phyloP scores from a whole-genome alignment of 2,888 invertebrate species.

The Eurois occulta region DNA sequence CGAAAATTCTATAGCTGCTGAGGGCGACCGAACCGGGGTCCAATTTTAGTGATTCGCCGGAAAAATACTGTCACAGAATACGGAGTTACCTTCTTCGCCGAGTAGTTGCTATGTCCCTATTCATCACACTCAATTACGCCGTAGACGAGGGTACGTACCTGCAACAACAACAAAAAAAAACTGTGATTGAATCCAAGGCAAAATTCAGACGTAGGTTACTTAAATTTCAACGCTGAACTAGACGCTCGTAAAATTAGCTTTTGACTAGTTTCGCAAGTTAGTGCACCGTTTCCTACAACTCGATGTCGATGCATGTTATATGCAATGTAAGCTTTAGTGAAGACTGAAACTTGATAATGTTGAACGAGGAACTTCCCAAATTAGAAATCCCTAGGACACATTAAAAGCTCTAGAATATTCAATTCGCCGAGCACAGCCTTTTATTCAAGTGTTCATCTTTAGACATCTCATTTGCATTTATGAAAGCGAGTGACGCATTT shows the following conservation, averaged over 20 bases:
- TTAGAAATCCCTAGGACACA: conserved; percentile 18
- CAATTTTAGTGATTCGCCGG: background rate
- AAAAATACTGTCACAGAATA: background rate
- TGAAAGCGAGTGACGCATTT: conserved; percentile 8
- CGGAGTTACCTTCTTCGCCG: background rate
- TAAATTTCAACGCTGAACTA: background rate
- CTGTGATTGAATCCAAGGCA: background rate
- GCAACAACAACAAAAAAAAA: conserved; percentile 36
- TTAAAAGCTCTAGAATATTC: conserved; percentile 32
- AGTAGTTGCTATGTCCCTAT: conserved; percentile 3
- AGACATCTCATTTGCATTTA: conserved; percentile 27
- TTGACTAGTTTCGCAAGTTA: background rate
- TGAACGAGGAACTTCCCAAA: conserved; percentile 32
- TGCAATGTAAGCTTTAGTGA: conserved; percentile 35
- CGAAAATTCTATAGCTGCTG: background rate
- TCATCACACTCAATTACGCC: conserved; percentile 13
- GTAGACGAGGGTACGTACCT: conserved; percentile 29
- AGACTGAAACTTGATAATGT: conserved; percentile 31
- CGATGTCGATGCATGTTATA: conserved; percentile 25
- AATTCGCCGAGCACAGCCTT: conserved; percentile 5
- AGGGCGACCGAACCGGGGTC: background rate
- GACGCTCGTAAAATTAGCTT: conserved; percentile 3
- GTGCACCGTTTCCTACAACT: background rate
- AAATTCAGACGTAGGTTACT: background rate
- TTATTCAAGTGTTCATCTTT: conserved; percentile 8